Conservation (phyloP, 2,888 invertebrate species). For the Hemistola chrysoprasaria region DNA sequence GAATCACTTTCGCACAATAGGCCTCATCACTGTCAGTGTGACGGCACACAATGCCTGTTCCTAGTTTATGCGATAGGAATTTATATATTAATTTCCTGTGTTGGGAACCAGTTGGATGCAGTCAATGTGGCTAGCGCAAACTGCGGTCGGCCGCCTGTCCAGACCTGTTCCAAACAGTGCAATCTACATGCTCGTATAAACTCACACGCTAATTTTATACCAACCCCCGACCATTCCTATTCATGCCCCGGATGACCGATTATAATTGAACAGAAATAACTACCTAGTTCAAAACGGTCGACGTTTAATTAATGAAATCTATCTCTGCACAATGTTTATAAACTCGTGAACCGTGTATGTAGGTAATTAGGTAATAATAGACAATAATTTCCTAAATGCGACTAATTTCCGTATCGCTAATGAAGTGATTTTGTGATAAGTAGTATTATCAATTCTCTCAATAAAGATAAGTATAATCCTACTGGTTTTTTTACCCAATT, state of each 20-base stretch:
- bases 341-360: no score
- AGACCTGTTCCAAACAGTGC: conserved; percentile 65
- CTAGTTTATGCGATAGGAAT: conserved; percentile 73
- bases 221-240: conserved; percentile 53
- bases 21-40: conserved; percentile 65
- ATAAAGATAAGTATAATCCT: conserved; percentile 24
- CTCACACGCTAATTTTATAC: conserved; percentile 67
- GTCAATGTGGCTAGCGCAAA: conserved; percentile 62
- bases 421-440: not conserved
- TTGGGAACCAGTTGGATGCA: conserved; percentile 66
- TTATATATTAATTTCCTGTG: conserved; percentile 80
- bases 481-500: conserved; percentile 24
- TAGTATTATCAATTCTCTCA: no score
- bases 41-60: conserved; percentile 53
- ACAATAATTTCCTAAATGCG: no score
- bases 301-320: conserved; percentile 9
- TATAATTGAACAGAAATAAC: conserved; percentile 26
- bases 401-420: no score
- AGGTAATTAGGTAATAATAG: no score
- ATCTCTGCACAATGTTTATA: conserved; percentile 7
- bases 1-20: conserved; percentile 67
- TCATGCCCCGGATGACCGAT: conserved; percentile 41
- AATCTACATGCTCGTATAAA: conserved; percentile 68
- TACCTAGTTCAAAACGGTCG: conserved; percentile 4
- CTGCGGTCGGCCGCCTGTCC: conserved; percentile 66